Base-by-base conservation (phyloP, 1,140 invertebrate species). In the Saccostrea echinata region DNA sequence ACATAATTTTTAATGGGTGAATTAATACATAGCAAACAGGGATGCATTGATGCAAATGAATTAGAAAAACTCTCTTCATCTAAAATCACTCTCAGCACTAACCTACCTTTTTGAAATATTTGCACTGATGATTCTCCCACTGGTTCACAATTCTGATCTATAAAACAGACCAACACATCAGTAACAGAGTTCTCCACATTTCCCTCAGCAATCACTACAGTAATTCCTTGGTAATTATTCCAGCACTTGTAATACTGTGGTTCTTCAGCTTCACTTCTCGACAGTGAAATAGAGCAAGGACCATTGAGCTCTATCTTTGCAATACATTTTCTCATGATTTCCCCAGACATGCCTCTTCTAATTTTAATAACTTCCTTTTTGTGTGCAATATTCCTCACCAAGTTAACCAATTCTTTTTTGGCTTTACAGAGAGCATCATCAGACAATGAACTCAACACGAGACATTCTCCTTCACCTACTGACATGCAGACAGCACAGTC, bases 21-120 rank as follows among this genome's bases (percentile, higher is more conserved):
- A 1, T 43, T 43, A 43, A 43, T 43, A 43, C 1, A 43, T 43
- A 43, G 35, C 35, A 43, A 43, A 43, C 35, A 43, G 35, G 35
- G 35, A 43, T 43, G 6, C 35, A 3, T 43, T 43, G 35, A 43
- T 43, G 35, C 35, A 43, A 43, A 43, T 43, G 35, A 43, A 6
- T 6, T 43, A n/a, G n/a, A n/a, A n/a, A n/a, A n/a, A n/a, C n/a
- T n/a, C n/a, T n/a, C n/a, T n/a, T n/a, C n/a, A n/a, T n/a, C n/a
- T n/a, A 43, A 43, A 43, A 43, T 43, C 35, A 43, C 35, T 43
- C 35, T 43, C 2, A 43, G 35, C 35, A 43, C 18, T 11, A 4
- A 68, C 9, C n/a, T 24, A 68, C 64, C 64, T 68, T 68, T 68
- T n/a, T 68, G 21, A 68, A 68, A 68, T 27, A 68, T 68, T 24